A percentile compares a stretch with the other conserved stretches of the same genome.
Conservation (phyloP, 2,888 invertebrate species). For the Nezara viridula region DNA sequence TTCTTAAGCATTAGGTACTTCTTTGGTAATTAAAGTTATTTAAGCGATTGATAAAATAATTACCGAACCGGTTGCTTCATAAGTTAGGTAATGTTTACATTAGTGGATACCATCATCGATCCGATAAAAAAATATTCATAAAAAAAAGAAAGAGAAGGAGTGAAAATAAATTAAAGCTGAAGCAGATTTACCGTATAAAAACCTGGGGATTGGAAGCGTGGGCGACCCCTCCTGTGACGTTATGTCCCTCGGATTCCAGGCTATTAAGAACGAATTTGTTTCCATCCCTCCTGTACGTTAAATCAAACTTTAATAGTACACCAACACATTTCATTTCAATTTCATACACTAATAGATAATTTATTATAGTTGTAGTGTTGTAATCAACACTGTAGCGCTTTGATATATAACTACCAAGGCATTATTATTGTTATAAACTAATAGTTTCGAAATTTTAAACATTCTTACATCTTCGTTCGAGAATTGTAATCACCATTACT, state of each 20-base stretch:
- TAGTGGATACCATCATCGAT: not conserved
- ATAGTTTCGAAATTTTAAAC: not conserved
- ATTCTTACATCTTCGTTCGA: not conserved
- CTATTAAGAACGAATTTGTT: constrained; percentile 34
- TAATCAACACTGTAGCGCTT: not conserved
- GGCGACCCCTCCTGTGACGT: not conserved
- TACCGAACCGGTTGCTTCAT: not conserved
- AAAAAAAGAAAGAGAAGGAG: not conserved
- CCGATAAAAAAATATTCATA: not conserved
- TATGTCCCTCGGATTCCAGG: not conserved
- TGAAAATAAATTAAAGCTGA: not conserved
- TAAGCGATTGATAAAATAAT: not conserved
- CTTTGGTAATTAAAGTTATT: not conserved
- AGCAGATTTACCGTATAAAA: not conserved
- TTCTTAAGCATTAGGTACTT: not conserved
- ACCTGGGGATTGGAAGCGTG: not conserved
- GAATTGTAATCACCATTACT: not conserved
- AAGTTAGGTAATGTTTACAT: not conserved
- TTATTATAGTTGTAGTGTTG: not conserved
- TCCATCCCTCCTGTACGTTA: not conserved
- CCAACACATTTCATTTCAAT: not conserved
- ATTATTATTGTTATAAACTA: not conserved
- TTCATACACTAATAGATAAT: not conserved
- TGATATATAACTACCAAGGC: not conserved
- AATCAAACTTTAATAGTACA: not conserved